Percentiles rank a stretch among this genome's conserved stretches.
Conservation (phyloP, 2,888 invertebrate genomes). For the Selenia dentaria region DNA sequence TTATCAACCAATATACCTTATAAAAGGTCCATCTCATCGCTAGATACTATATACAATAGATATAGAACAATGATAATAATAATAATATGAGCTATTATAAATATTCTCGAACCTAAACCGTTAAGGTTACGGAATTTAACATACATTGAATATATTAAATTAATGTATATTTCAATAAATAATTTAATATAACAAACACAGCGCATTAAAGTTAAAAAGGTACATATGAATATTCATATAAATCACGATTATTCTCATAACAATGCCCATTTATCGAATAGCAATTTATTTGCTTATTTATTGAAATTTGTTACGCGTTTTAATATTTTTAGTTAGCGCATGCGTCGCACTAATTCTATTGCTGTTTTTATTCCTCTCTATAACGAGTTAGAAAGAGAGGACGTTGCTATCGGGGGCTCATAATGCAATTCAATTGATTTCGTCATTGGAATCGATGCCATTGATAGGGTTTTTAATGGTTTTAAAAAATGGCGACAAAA, state of each 20-base stretch:
- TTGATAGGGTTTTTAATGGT: conserved; percentile 82
- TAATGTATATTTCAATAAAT: conserved; percentile 54
- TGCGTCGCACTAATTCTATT: conserved; percentile 51
- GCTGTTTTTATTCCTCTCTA: conserved; percentile 43
- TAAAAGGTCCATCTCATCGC: too few relatives aligned
- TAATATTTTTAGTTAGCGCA: conserved; percentile 59
- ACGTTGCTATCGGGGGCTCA: conserved; percentile 41
- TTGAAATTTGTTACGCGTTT: conserved; percentile 80
- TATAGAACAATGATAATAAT: too few relatives aligned
- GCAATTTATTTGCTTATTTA: conserved; percentile 82
- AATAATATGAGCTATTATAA: conserved; percentile 31
- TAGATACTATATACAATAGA: too few relatives aligned
- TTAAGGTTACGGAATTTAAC: conserved; percentile 51
- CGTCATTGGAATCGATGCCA: conserved; percentile 67
- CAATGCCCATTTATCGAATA: conserved; percentile 76
- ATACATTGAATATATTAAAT: conserved; percentile 53
- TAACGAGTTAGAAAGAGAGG: conserved; percentile 56
- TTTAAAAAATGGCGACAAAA: conserved; percentile 79
- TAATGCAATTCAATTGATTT: conserved; percentile 65
- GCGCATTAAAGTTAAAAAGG: conserved; percentile 59
- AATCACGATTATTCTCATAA: conserved; percentile 74
- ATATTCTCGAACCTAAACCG: conserved; percentile 32
- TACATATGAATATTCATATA: conserved; percentile 82
- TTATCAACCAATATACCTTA: too few relatives aligned
- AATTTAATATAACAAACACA: conserved; percentile 36